Conservation (phyloP, 1,140 invertebrate species). For the Cotesia typhae region DNA sequence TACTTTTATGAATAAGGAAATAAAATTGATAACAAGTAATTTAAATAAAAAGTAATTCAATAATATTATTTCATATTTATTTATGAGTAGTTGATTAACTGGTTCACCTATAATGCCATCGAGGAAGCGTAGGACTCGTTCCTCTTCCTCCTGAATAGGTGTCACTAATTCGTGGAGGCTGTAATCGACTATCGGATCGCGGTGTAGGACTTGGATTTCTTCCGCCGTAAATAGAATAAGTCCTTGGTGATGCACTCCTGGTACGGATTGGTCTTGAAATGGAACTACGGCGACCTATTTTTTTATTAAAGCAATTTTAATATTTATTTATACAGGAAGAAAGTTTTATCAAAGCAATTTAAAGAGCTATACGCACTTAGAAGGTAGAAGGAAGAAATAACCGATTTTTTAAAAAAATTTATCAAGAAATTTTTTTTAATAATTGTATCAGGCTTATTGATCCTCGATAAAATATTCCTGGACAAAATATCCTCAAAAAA, state of each 20-base stretch:
- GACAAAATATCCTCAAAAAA: no score
- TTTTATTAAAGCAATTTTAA: neutral
- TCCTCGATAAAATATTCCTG: no score
- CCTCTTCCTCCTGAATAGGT: constrained; percentile 62
- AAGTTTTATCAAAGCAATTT: no score
- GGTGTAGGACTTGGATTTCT: constrained; percentile 61
- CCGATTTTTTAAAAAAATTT: no score
- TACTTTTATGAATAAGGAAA: neutral
- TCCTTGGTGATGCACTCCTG: constrained; percentile 60
- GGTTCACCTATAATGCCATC: constrained; percentile 66
- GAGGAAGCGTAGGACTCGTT: constrained; percentile 68
- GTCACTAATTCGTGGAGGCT: constrained; percentile 63
- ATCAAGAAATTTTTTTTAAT: no score
- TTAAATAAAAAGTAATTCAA: neutral
- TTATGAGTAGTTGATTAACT: constrained; percentile 8
- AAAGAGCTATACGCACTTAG: no score
- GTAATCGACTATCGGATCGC: constrained; percentile 67
- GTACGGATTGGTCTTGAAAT: constrained; percentile 58
- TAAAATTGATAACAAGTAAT: neutral
- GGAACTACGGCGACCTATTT: constrained; percentile 54
- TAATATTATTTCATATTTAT: constrained; percentile 6
- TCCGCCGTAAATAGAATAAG: constrained; percentile 60
- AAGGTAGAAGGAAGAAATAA: no score
- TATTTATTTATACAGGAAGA: no score
- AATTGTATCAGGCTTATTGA: no score